These are phyloP conservation scores for Tachina fera DNA, from an alignment of 2,888 invertebrate genomes.

Conservation along the genomic window DNA sequence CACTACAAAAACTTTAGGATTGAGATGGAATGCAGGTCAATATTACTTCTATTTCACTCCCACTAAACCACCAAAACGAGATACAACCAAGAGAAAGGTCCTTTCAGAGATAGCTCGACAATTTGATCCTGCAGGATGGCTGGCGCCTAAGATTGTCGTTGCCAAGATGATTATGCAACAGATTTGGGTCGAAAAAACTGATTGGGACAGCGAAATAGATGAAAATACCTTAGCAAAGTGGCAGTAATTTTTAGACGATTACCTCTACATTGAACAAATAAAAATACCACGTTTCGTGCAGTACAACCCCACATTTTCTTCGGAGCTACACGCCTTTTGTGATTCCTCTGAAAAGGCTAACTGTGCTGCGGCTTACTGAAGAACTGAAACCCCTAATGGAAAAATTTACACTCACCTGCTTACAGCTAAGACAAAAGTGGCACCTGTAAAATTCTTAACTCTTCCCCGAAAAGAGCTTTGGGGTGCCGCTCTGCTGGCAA, in stretches of 20 bases:
- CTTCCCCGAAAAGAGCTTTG: neutral
- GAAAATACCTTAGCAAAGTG: too few species aligned
- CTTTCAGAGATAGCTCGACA: neutral
- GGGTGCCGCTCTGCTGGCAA: neutral
- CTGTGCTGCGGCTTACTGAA: too few species aligned
- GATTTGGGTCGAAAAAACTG: neutral
- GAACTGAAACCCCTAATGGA: too few species aligned
- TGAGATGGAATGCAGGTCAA: too few species aligned
- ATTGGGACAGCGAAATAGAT: neutral
- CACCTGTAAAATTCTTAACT: neutral
- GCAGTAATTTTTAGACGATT: neutral
- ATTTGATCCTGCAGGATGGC: slow-evolving; percentile 1
- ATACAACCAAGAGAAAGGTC: neutral
- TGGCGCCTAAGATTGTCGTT: neutral
- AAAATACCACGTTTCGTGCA: slow-evolving; percentile 1
- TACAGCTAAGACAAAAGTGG: too few species aligned
- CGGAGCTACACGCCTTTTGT: neutral
- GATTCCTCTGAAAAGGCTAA: neutral
- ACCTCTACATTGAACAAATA: slow-evolving; percentile 9
- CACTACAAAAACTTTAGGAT: too few species aligned
- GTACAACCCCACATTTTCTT: neutral
- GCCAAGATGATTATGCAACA: neutral
- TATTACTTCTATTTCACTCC: neutral
- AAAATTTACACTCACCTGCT: too few species aligned
- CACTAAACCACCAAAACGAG: neutral